These are phyloP conservation scores for Hyalella azteca DNA, from an alignment of 2,888 invertebrate species.

Conservation along the genomic window DNA sequence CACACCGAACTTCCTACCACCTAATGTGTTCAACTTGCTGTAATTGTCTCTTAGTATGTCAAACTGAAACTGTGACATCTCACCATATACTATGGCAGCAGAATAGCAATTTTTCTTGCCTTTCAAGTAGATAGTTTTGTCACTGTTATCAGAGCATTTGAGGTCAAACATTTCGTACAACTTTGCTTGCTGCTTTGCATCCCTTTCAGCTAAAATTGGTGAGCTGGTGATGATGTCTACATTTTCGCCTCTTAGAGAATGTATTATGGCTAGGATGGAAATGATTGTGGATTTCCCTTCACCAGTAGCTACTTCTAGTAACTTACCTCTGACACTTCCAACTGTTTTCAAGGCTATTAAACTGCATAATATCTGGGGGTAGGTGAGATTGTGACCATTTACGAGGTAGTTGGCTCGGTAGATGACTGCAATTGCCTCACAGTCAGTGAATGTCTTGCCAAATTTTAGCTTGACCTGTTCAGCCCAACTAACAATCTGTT, in stretches of 20 bases:
- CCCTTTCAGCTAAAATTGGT: conserved; percentile 19
- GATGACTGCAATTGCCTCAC: neutral
- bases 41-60: conserved; percentile 13
- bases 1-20: neutral
- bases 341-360: neutral
- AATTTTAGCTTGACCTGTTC: neutral
- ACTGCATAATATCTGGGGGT: neutral
- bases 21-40: neutral
- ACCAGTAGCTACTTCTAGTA: neutral
- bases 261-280: neutral
- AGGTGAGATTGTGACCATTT: neutral
- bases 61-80: too few relatives aligned
- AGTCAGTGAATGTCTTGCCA: neutral
- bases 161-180: neutral
- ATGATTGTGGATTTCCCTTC: conserved; percentile 1
- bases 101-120: conserved; percentile 5
- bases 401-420: neutral
- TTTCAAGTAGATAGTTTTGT: conserved; percentile 1
- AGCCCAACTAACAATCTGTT: neutral
- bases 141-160: neutral
- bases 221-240: conserved; percentile 21
- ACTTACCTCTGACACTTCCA: neutral
- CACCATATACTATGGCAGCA: neutral
- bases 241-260: neutral
- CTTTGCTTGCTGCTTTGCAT: conserved; percentile 3